These are phyloP conservation scores for Chromoteleia sp. DNA, from an alignment of 2,888 invertebrate genomes.

Conservation along the genomic window DNA sequence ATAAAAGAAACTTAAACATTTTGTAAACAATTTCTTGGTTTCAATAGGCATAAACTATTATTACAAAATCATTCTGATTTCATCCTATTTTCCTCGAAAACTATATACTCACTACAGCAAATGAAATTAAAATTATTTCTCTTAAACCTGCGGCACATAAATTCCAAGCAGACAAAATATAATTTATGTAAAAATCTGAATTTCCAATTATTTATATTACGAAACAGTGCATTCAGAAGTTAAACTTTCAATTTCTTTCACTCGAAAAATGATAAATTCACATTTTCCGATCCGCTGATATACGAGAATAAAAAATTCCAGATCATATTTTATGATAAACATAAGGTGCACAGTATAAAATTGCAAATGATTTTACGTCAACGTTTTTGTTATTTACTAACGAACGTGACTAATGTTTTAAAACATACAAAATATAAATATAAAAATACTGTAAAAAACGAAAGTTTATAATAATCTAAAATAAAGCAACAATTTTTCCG, in stretches of 20 bases:
- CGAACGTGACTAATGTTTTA: neutral
- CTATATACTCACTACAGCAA: neutral
- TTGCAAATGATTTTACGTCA: slow-evolving; percentile 4
- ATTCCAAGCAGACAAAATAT: slow-evolving; percentile 8
- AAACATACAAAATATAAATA: neutral
- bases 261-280: slow-evolving; percentile 6
- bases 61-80: no score
- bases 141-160: slow-evolving; percentile 17
- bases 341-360: slow-evolving; percentile 13
- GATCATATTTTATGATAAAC: slow-evolving; percentile 23
- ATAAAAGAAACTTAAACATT: no score
- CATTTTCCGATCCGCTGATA: neutral
- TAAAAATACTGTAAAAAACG: neutral
- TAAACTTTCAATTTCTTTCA: slow-evolving; percentile 9
- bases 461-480: no score
- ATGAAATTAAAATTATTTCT: slow-evolving; percentile 10
- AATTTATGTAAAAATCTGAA: slow-evolving; percentile 8
- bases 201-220: slow-evolving; percentile 1
- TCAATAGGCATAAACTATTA: no score
- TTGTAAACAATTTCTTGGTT: no score
- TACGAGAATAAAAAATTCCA: slow-evolving; percentile 17
- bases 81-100: neutral
- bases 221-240: neutral
- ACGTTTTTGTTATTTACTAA: neutral
- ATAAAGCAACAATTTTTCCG: neutral